phyloP scores from a whole-genome alignment of 2,888 invertebrate genomes.

The Rosalia funebris region DNA sequence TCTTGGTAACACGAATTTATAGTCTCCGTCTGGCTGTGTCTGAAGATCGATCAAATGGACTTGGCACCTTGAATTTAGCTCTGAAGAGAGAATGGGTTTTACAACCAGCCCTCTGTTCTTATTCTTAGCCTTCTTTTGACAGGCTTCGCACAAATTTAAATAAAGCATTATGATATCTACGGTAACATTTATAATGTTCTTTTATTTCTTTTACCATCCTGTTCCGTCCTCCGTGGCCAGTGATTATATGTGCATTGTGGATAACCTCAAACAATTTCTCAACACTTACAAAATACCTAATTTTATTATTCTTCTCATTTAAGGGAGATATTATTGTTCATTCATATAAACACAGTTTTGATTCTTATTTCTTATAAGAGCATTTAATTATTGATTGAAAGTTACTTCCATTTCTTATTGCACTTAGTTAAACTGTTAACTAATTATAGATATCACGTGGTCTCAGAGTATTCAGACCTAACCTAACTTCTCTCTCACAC shows the following conservation, averaged over 20 bases:
- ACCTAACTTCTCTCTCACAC: too few species aligned
- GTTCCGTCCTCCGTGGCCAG: constrained; percentile 52
- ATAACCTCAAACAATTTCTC: constrained; percentile 30
- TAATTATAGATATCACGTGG: too few species aligned
- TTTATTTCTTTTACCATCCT: constrained; percentile 39
- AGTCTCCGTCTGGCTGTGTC: constrained; percentile 40
- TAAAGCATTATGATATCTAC: constrained; percentile 27
- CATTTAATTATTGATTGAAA: too few species aligned
- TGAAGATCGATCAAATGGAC: constrained; percentile 57
- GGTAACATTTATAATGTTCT: constrained; percentile 31
- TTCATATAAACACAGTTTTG: too few species aligned
- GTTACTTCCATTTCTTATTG: too few species aligned
- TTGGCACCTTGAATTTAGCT: constrained; percentile 53
- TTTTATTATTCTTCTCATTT: too few species aligned
- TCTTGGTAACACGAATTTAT: constrained; percentile 40
- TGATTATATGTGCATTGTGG: constrained; percentile 40
- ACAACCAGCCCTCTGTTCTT: constrained; percentile 22
- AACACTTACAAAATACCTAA: background rate
- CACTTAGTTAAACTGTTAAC: too few species aligned
- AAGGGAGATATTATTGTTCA: too few species aligned
- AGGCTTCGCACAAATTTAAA: constrained; percentile 33
- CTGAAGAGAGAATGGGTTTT: constrained; percentile 30
- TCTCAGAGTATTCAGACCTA: too few species aligned
- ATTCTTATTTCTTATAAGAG: too few species aligned
- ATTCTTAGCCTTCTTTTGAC: constrained; percentile 45